These are phyloP conservation scores for Pseudomugil gertrudae DNA, from an alignment of 2,797 vertebrate genomes.

Conservation along the genomic window DNA sequence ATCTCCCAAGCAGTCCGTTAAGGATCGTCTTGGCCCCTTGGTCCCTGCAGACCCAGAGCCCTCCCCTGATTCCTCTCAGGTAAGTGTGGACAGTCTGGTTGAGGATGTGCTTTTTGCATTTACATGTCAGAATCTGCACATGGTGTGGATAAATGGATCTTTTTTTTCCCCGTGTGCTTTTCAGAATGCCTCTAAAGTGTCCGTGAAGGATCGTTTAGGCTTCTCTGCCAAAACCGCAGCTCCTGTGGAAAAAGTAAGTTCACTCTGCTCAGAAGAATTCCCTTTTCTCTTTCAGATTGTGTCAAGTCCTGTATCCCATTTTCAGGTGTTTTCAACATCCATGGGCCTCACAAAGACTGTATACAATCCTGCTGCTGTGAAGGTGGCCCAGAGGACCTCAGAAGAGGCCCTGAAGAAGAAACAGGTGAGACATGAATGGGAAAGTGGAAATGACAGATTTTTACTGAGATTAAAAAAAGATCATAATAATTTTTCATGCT, in stretches of 20 bases:
- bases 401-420: constrained; percentile 96
- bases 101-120: constrained; percentile 18
- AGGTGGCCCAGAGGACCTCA: constrained; percentile 89
- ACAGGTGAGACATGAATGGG: constrained; percentile 79
- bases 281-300: background rate
- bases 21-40: constrained; percentile 93
- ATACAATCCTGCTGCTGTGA: constrained; percentile 95
- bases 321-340: constrained; percentile 94
- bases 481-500: background rate
- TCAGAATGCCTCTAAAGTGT: constrained; percentile 89
- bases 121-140: constrained; percentile 26
- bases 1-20: constrained; percentile 92
- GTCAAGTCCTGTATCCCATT: background rate
- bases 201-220: constrained; percentile 93
- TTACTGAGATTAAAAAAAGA: background rate
- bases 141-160: constrained; percentile 12
- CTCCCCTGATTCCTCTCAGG: constrained; percentile 87
- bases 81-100: constrained; percentile 49
- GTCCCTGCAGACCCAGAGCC: constrained; percentile 86
- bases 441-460: background rate
- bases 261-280: background rate
- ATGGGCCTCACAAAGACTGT: constrained; percentile 97
- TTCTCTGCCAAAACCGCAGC: constrained; percentile 87
- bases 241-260: constrained; percentile 88
- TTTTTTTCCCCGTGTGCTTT: background rate